A percentile compares a stretch with the other conserved stretches of the same genome.
These are phyloP conservation scores for cat (Felis catus) DNA, from an alignment of 2,113 vertebrate species.

Conservation along the genomic window DNA sequence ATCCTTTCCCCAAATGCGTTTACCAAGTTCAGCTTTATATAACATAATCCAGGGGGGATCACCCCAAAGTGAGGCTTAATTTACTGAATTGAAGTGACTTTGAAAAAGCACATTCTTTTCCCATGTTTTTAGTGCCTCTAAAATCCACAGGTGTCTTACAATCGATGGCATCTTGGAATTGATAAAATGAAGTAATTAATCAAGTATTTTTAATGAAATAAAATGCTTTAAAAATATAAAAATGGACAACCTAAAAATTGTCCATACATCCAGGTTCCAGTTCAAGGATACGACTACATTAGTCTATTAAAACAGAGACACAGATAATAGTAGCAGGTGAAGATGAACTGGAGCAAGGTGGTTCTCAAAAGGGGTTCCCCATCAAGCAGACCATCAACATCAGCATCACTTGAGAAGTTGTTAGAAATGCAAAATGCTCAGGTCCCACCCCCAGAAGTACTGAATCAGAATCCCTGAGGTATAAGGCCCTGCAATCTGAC, in stretches of 20 bases:
- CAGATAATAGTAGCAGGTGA: background rate
- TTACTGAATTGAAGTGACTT: background rate
- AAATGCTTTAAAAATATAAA: conserved; percentile 29
- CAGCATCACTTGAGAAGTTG: background rate
- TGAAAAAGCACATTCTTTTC: background rate
- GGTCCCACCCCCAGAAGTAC: background rate
- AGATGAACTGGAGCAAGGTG: background rate
- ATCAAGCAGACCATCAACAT: background rate
- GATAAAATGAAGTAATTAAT: background rate
- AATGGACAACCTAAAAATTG: background rate
- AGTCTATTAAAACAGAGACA: background rate
- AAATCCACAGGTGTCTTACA: background rate
- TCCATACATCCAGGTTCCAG: background rate
- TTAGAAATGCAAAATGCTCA: background rate
- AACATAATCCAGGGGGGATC: background rate
- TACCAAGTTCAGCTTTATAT: background rate
- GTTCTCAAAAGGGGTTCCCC: background rate
- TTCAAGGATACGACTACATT: background rate
- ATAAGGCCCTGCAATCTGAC: background rate
- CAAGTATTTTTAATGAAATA: background rate
- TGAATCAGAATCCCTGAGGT: background rate
- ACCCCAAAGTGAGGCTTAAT: background rate
- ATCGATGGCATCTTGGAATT: background rate
- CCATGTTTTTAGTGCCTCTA: background rate
- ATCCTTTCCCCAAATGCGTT: background rate